These are phyloP conservation scores for Atherinosoma microstoma DNA, from an alignment of 2,797 vertebrate species.

Conservation along the genomic window DNA sequence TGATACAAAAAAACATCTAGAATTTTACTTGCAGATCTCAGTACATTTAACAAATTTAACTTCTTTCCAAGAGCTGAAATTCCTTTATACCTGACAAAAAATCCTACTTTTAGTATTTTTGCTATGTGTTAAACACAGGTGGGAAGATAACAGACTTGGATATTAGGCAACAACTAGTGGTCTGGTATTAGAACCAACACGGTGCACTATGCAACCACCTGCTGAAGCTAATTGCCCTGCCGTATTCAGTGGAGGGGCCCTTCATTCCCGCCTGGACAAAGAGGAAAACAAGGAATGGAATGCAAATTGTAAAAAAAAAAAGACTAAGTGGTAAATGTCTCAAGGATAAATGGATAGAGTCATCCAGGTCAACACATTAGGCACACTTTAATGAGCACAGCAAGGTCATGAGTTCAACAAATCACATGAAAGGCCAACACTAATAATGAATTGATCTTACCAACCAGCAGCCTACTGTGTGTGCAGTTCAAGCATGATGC, in stretches of 20 bases:
- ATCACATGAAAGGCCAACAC: constrained; percentile 9
- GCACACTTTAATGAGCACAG: constrained; percentile 76
- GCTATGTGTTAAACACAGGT: background rate
- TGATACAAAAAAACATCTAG: too few species aligned
- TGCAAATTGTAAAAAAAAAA: constrained; percentile 58
- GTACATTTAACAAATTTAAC: background rate
- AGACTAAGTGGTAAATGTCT: constrained; percentile 53
- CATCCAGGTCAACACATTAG: constrained; percentile 69
- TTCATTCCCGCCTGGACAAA: constrained; percentile 32
- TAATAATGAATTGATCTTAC: background rate
- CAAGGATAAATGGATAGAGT: constrained; percentile 52
- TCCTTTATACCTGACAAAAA: background rate
- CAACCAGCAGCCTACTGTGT: background rate
- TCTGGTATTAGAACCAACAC: constrained; percentile 46
- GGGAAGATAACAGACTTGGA: constrained; percentile 43
- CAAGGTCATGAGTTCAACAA: constrained; percentile 58
- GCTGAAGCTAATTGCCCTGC: constrained; percentile 56
- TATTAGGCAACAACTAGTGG: constrained; percentile 31
- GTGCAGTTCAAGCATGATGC: background rate
- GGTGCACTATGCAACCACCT: constrained; percentile 62
- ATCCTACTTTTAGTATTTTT: background rate
- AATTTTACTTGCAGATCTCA: too few species aligned
- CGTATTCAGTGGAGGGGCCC: constrained; percentile 49
- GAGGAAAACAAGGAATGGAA: constrained; percentile 63
- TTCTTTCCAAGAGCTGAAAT: background rate